Conservation (phyloP, 2,113 vertebrate genomes). For the Rafetus swinhoei region DNA sequence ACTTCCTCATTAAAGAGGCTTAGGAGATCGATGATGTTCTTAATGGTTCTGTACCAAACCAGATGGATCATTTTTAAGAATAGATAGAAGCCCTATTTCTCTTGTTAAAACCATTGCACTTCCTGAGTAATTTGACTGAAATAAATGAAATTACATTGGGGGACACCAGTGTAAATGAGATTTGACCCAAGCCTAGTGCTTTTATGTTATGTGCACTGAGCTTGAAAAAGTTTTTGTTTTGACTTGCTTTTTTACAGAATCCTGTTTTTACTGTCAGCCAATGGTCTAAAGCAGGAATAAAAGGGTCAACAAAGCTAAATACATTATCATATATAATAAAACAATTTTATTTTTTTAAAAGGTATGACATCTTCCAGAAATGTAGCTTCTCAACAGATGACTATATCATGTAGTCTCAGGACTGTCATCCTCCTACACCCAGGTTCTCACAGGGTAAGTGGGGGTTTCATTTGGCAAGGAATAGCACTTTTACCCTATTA, state of each 20-base stretch:
- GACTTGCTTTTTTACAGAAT: neutral
- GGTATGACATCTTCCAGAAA: neutral
- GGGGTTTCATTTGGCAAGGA: too few relatives aligned
- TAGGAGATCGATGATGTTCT: neutral
- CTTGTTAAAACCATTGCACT: neutral
- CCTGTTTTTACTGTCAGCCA: neutral
- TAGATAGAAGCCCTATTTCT: neutral
- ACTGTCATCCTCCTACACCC: neutral
- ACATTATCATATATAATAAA: neutral
- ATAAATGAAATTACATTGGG: neutral
- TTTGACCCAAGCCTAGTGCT: accelerated
- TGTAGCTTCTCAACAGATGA: neutral
- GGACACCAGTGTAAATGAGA: neutral
- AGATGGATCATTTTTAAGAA: neutral
- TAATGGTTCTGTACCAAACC: neutral
- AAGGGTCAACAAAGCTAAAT: neutral
- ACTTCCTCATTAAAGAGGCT: neutral
- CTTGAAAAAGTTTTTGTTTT: neutral
- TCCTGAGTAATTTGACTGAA: accelerated
- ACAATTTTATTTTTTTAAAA: neutral
- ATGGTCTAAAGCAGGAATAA: neutral
- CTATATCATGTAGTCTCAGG: neutral
- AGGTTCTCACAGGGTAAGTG: too few relatives aligned
- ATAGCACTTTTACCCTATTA: too few relatives aligned
- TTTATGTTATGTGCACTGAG: neutral